Conservation (phyloP, 2,797 vertebrate species). For the Danio aesculapii region DNA sequence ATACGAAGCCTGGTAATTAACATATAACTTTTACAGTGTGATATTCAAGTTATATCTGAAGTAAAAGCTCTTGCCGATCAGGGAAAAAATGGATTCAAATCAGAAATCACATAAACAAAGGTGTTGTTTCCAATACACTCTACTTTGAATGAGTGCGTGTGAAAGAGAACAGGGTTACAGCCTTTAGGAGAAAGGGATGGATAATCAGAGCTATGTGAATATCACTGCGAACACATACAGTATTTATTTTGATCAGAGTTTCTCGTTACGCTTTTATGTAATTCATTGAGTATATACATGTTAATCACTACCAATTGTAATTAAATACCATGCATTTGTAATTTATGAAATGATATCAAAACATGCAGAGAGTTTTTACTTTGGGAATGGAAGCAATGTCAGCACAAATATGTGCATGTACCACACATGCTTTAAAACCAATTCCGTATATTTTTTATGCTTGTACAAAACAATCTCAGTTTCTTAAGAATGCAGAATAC, state of each 20-base stretch:
- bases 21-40: too few relatives aligned
- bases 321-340: conserved; percentile 18
- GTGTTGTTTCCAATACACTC: background rate
- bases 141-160: conserved; percentile 2
- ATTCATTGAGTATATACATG: background rate
- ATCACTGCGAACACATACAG: background rate
- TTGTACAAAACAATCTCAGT: background rate
- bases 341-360: background rate
- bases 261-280: conserved; percentile 5
- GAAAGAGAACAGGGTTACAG: conserved; percentile 2
- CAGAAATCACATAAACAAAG: background rate
- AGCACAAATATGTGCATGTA: background rate
- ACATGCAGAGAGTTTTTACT: conserved; percentile 1
- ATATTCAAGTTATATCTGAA: background rate
- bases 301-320: conserved; percentile 12
- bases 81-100: conserved; percentile 27
- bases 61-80: conserved; percentile 33
- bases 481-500: background rate
- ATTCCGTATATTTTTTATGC: conserved; percentile 1
- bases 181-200: background rate
- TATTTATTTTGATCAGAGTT: conserved; percentile 30
- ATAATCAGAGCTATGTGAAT: conserved; percentile 13
- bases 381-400: background rate
- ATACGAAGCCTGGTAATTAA: too few relatives aligned
- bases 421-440: conserved; percentile 2